These are phyloP conservation scores for Drosophila sordidula DNA, from an alignment of 2,888 invertebrate genomes.

Conservation along the genomic window DNA sequence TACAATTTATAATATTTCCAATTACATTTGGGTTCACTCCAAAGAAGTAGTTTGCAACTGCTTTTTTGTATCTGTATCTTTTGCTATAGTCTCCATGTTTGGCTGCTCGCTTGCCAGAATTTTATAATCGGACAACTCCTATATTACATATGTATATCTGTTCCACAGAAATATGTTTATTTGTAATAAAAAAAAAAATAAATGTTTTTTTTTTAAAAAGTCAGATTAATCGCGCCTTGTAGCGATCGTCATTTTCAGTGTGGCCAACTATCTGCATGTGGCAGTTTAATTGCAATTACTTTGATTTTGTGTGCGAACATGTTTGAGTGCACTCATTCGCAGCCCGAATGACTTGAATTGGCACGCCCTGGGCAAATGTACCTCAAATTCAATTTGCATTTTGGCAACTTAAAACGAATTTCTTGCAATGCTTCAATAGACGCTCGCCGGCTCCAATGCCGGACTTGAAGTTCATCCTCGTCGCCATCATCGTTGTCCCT, in stretches of 20 bases:
- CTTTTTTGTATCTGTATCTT: slow-evolving; percentile 15
- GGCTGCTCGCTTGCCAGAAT: too few relatives aligned
- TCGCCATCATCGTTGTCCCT: slow-evolving; percentile 54
- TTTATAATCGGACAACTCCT: too few relatives aligned
- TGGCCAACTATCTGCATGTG: not conserved
- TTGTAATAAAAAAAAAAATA: too few relatives aligned
- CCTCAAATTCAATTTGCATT: slow-evolving; percentile 70
- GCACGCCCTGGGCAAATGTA: slow-evolving; percentile 37
- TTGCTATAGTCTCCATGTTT: not conserved
- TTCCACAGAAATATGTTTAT: too few relatives aligned
- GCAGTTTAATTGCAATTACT: slow-evolving; percentile 1
- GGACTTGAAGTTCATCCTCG: slow-evolving; percentile 4
- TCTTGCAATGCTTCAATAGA: slow-evolving; percentile 62
- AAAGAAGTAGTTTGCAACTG: slow-evolving; percentile 5
- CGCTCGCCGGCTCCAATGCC: slow-evolving; percentile 13
- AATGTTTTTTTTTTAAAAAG: too few relatives aligned
- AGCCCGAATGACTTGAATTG: slow-evolving; percentile 20
- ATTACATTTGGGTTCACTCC: slow-evolving; percentile 19
- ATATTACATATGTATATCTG: too few relatives aligned
- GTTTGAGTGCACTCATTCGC: slow-evolving; percentile 32
- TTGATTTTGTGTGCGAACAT: slow-evolving; percentile 10
- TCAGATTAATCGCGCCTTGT: too few relatives aligned
- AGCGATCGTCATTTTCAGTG: not conserved
- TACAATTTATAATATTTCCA: too few relatives aligned
- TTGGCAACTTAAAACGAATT: slow-evolving; percentile 56